phyloP scores from a whole-genome alignment of 2,888 invertebrate genomes.

The Linnaemya tessellans region DNA sequence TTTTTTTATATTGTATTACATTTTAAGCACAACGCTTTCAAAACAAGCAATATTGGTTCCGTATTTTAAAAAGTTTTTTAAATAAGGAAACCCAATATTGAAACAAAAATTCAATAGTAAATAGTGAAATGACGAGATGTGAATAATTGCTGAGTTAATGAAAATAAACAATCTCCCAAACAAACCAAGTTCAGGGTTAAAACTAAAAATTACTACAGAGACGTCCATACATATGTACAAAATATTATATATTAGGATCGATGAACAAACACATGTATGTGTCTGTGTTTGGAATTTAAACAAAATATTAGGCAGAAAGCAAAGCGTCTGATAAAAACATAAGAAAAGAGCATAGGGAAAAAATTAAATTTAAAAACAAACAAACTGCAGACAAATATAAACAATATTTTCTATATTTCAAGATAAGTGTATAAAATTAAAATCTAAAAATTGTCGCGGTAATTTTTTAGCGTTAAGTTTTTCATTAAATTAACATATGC shows the following conservation, averaged over 20 bases:
- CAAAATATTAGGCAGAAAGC: not conserved
- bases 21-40: not conserved
- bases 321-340: not conserved
- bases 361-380: not conserved
- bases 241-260: not conserved
- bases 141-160: conserved; percentile 44
- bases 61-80: conserved; percentile 24
- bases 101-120: conserved; percentile 12
- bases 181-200: conserved; percentile 68
- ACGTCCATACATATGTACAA: not conserved
- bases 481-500: no score
- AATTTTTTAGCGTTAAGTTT: not conserved
- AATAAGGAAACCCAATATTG: conserved; percentile 41
- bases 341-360: not conserved
- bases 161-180: conserved; percentile 28
- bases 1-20: not conserved
- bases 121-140: conserved; percentile 4
- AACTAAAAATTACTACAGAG: conserved; percentile 3
- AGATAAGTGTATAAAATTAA: not conserved
- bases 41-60: not conserved
- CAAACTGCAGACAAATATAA: not conserved
- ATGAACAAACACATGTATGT: not conserved
- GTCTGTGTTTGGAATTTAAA: not conserved
- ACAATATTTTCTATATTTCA: conserved; percentile 7
- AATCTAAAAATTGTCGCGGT: not conserved